Base-by-base conservation (phyloP, 2,113 vertebrate genomes). In the Oryzias melastigma region DNA sequence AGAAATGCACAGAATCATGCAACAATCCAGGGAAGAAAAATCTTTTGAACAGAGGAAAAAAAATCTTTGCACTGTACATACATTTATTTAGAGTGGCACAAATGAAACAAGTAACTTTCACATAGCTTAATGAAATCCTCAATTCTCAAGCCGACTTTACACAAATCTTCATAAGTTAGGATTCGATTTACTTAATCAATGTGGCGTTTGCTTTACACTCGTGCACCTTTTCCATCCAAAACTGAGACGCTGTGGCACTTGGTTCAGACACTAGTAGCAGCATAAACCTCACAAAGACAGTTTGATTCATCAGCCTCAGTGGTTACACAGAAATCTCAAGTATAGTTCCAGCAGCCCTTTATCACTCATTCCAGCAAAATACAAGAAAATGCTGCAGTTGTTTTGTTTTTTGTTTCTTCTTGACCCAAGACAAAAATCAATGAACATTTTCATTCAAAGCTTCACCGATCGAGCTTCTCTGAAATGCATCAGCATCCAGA, bases 161-260 rank as follows among this genome's bases (percentile, higher is more conserved):
- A 99, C 98, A 98, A 96, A 92, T 95, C 93, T 96, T 98, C 95
- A 99, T 98, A 98, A 98, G 98, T 98, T 97, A 98, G 78, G 89
- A 95, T 90, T 35, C 91, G 92, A 95, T 98, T 97, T 98, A 98
- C 94, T 97, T 97, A 99, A 94, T 94, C 93, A 94, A 95, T 92
- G 93, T 92, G 94, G 92, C 95, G 93, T 93, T 94, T 94, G 93
- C 90, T 90, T 90, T 88, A 73, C 29, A 52, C 50, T 72, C 67
- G 94, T 92, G 92, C 95, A 95, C 93, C 94, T 86, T 93, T 93
- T 92, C 90, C 91, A 93, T 94, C 95, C 93, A 93, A 92, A 92
- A 93, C 93, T 93, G 93, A 94, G 90, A 91, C 88, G 94, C 92
- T 93, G 93, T 96, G 95, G 95, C 95, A 96, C 95, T 94, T 94